These are phyloP conservation scores for Morone chrysops DNA, from an alignment of 2,113 vertebrate genomes.

Conservation along the genomic window DNA sequence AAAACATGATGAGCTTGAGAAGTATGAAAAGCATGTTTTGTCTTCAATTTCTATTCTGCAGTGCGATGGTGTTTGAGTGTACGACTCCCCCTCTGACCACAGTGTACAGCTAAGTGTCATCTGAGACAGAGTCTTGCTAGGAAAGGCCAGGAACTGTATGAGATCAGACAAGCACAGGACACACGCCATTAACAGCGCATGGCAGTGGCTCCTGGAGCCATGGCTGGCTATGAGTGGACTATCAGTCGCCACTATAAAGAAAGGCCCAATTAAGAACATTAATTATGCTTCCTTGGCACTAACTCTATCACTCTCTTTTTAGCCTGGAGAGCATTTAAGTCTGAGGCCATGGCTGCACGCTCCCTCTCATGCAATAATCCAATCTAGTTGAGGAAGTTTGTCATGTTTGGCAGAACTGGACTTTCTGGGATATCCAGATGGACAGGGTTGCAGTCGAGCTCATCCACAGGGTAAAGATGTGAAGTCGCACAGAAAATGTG, in stretches of 20 bases:
- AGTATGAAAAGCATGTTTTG: not conserved
- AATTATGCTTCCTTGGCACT: constrained; percentile 82
- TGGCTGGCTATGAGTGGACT: constrained; percentile 70
- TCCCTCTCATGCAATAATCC: constrained; percentile 66
- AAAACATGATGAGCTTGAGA: constrained; percentile 8
- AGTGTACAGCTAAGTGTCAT: constrained; percentile 18
- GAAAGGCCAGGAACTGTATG: constrained; percentile 57
- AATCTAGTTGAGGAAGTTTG: constrained; percentile 77
- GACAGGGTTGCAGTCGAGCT: constrained; percentile 65
- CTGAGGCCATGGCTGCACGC: constrained; percentile 43
- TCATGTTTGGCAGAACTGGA: constrained; percentile 79
- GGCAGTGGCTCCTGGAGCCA: constrained; percentile 68
- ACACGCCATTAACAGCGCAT: constrained; percentile 62
- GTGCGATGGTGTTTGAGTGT: constrained; percentile 3
- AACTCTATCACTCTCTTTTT: constrained; percentile 77
- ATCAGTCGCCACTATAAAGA: constrained; percentile 70
- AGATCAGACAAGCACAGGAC: constrained; percentile 74
- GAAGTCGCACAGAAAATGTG: constrained; percentile 80
- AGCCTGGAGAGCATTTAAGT: constrained; percentile 74
- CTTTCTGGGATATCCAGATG: constrained; percentile 72
- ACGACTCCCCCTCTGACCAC: constrained; percentile 12
- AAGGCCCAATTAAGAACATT: constrained; percentile 81
- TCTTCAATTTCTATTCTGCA: not conserved
- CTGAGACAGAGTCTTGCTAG: constrained; percentile 30
- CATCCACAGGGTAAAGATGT: constrained; percentile 75